Base-by-base conservation (phyloP, 2,888 invertebrate genomes). In the Troides helena region DNA sequence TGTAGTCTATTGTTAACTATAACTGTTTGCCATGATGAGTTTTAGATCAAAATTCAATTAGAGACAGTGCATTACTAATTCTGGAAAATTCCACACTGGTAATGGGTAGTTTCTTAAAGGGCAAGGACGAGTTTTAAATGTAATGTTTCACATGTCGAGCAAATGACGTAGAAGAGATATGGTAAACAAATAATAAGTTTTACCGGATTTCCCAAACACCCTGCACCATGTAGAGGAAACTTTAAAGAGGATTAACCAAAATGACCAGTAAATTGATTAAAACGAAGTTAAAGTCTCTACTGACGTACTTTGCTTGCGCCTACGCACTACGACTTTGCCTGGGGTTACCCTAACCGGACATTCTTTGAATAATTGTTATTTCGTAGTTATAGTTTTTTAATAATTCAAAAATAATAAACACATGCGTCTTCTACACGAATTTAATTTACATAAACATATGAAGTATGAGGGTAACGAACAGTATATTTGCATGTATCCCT, bases 351-450 rank as follows among this genome's bases (percentile, higher is more conserved):
- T 36, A 63, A 59, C 58, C 58, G 57, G 59, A 63, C 25, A 53
- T 76, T 74, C 77, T 76, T 76, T 74, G 77, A 74, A 73, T 81
- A 80, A 82, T 83, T 81, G 80, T 78, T 78, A 80, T 79, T 77
- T 74, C 76, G 53, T 4, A 53, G 18, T 53, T 53, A n/a, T 0
- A 18, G 2, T 18, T 53, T 53, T 53, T 18, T 18, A 53, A 46
- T 14, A 53, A 39, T 36, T 18, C 17, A 7, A 23, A 70, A 74
- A 57, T 21, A 7, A 14, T 25, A 39, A 56, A 59, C 23, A 46
- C 14, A 17, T n/a, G 36, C 60, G 18, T 14, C 60, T 14, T 18
- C 30, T 21, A 18, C 25, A n/a, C 8, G 23, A 50, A 50, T 66
- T 59, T 23, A 63, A 50, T 39, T 39, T 39, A 39, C 8, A 10